A percentile compares a stretch with the other conserved stretches of the same genome.
phyloP scores from a whole-genome alignment of 2,113 vertebrate species.

The Hystrix brachyura region DNA sequence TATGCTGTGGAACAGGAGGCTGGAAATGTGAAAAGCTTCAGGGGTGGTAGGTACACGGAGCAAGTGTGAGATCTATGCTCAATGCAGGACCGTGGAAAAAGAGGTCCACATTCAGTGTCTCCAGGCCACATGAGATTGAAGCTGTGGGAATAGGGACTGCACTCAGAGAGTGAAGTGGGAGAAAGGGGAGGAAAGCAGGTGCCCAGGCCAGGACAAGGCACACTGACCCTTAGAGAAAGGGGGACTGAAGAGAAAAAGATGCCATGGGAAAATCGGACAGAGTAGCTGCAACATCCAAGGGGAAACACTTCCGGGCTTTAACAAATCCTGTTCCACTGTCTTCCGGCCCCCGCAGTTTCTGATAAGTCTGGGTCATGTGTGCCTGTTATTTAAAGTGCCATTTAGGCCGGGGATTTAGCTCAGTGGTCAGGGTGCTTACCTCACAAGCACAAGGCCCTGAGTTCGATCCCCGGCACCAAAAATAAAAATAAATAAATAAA shows the following conservation, averaged over 20 bases:
- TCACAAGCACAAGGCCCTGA: too few species aligned
- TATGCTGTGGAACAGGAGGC: background rate
- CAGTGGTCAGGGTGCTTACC: too few species aligned
- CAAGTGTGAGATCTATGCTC: rapidly evolving
- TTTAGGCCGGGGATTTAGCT: too few species aligned
- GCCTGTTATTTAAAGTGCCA: rapidly evolving
- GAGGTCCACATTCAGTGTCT: rapidly evolving
- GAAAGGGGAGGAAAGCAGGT: background rate
- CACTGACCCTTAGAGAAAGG: too few species aligned
- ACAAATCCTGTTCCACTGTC: rapidly evolving
- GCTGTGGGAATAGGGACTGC: background rate
- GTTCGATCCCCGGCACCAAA: too few species aligned
- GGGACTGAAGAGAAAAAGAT: background rate
- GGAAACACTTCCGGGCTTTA: rapidly evolving
- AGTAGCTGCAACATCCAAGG: rapidly evolving
- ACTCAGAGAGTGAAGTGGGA: rapidly evolving
- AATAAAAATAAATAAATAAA: too few species aligned
- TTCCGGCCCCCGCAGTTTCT: rapidly evolving
- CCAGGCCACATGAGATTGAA: rapidly evolving
- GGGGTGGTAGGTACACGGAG: rapidly evolving
- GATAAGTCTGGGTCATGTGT: background rate
- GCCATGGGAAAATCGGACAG: too few species aligned
- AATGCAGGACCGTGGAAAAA: rapidly evolving
- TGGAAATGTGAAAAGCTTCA: rapidly evolving
- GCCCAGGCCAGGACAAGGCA: background rate